Percentiles rank a stretch among this genome's conserved stretches.
These are phyloP conservation scores for Augochlora pura DNA, from an alignment of 1,140 invertebrate genomes.

Conservation along the genomic window DNA sequence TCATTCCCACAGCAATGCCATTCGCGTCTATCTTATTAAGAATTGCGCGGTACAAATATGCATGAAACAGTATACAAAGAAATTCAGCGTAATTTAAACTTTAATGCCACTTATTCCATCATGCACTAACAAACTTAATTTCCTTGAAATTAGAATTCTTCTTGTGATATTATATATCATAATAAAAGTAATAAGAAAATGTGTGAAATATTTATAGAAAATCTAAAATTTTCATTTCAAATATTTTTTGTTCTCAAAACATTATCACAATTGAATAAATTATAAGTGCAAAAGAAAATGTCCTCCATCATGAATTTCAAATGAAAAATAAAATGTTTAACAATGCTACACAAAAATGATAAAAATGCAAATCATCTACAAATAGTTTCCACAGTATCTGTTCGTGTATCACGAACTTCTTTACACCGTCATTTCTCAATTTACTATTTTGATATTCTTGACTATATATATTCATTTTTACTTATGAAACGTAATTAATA, in stretches of 20 bases:
- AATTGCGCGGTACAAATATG: not conserved
- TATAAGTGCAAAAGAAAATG: slow-evolving; percentile 1
- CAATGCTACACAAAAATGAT: not conserved
- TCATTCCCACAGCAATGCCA: slow-evolving; percentile 1
- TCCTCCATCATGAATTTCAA: not conserved
- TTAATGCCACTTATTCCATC: slow-evolving; percentile 12
- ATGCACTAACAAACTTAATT: not conserved
- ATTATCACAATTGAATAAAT: not conserved
- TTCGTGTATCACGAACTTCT: not conserved
- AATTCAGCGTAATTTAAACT: not conserved
- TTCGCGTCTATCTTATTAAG: not conserved
- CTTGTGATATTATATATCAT: slow-evolving; percentile 18
- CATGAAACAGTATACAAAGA: slow-evolving; percentile 4
- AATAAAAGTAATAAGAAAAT: slow-evolving; percentile 1
- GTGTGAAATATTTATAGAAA: not conserved
- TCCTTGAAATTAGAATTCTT: not conserved
- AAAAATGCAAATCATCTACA: slow-evolving; percentile 5
- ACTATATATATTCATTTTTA: not conserved
- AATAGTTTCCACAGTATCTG: not conserved
- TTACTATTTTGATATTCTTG: not conserved
- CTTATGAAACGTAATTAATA: not conserved
- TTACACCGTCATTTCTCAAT: not conserved
- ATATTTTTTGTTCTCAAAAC: not conserved
- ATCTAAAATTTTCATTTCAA: not conserved
- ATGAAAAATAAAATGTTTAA: slow-evolving; percentile 12